phyloP scores from a whole-genome alignment of 2,797 vertebrate species.

The Hydrophis major region DNA sequence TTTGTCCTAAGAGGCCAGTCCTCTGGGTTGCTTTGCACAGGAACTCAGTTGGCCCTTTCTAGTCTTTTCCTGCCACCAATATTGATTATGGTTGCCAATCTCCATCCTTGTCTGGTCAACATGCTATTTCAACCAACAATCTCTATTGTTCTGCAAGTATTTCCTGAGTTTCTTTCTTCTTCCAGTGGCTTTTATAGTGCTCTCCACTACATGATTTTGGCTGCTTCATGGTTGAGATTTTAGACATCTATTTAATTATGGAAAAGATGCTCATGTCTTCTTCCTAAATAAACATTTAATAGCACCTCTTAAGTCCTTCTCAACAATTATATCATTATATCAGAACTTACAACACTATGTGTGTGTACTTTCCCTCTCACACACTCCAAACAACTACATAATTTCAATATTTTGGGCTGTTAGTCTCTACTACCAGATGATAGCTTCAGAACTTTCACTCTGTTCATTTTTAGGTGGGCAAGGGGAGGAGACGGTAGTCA shows the following conservation, averaged over 20 bases:
- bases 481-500: neutral
- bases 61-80: neutral
- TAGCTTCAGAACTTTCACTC: neutral
- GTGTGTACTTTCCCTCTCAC: neutral
- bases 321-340: neutral
- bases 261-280: neutral
- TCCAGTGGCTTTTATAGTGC: neutral
- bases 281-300: neutral
- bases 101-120: neutral
- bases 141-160: neutral
- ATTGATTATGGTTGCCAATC: neutral
- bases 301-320: neutral
- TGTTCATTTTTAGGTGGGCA: neutral
- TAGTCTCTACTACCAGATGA: neutral
- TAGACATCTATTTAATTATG: neutral
- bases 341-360: neutral
- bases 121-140: neutral
- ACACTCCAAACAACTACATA: neutral
- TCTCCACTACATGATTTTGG: neutral
- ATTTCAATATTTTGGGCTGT: neutral
- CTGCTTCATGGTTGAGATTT: neutral
- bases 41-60: neutral
- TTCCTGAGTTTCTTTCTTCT: neutral
- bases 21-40: neutral
- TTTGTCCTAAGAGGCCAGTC: neutral